These are phyloP conservation scores for Diarsia dahlii DNA, from an alignment of 2,888 invertebrate genomes.

Conservation along the genomic window DNA sequence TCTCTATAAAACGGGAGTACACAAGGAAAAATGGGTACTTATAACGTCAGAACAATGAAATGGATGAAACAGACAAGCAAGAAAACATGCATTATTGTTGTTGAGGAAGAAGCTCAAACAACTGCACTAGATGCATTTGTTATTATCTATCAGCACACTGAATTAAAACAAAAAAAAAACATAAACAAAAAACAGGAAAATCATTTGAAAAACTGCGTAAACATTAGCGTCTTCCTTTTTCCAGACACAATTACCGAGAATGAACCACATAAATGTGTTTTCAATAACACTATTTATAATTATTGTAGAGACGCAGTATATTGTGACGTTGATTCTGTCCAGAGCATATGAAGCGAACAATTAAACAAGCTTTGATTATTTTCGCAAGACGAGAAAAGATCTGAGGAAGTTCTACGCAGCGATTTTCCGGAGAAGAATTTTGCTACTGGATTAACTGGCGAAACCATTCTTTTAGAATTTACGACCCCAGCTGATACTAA, in stretches of 20 bases:
- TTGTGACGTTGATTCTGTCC: constrained; percentile 76
- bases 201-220: constrained; percentile 36
- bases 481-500: constrained; percentile 45
- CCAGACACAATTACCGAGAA: constrained; percentile 58
- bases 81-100: neutral
- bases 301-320: constrained; percentile 71
- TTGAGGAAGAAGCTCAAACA: constrained; percentile 1
- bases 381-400: constrained; percentile 81
- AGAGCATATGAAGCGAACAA: constrained; percentile 81
- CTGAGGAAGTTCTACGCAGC: constrained; percentile 70
- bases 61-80: neutral
- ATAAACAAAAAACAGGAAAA: constrained; percentile 61
- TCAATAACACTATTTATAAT: constrained; percentile 79
- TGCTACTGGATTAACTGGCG: constrained; percentile 37
- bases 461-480: constrained; percentile 59
- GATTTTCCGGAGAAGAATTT: constrained; percentile 49
- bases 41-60: neutral
- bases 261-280: constrained; percentile 67
- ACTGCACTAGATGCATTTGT: constrained; percentile 12
- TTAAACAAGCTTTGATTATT: constrained; percentile 82
- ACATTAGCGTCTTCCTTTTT: constrained; percentile 49
- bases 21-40: neutral
- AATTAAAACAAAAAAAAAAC: constrained; percentile 28
- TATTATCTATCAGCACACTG: constrained; percentile 2
- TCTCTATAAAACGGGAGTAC: neutral